Conservation (phyloP, 1,140 invertebrate species). For the Bombus haemorrhoidalis region DNA sequence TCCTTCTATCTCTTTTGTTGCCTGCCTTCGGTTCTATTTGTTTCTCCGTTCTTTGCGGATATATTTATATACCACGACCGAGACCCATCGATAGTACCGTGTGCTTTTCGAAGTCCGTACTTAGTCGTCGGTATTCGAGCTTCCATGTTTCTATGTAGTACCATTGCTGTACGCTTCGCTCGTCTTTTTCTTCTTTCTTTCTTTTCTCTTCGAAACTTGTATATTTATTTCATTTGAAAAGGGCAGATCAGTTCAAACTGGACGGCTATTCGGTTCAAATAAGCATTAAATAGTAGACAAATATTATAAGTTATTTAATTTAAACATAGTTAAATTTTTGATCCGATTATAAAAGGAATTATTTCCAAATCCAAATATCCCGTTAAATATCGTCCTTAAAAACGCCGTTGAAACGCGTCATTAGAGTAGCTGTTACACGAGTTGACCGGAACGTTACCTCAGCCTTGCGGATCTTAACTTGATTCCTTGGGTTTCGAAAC, state of each 20-base stretch:
- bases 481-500: constrained; percentile 3
- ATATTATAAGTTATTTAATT: no score
- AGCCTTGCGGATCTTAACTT: not conserved
- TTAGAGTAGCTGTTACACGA: constrained; percentile 49
- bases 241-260: no score
- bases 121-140: constrained; percentile 53
- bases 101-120: constrained; percentile 55
- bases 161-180: not conserved
- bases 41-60: constrained; percentile 24
- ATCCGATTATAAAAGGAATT: no score
- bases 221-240: no score
- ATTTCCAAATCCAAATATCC: no score
- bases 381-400: no score
- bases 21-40: not conserved
- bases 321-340: no score
- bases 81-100: constrained; percentile 56
- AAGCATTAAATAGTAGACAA: no score
- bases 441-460: constrained; percentile 21
- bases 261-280: no score
- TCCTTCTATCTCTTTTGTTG: constrained; percentile 4
- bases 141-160: constrained; percentile 62
- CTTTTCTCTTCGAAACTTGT: not conserved
- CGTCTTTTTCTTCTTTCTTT: not conserved
- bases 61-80: constrained; percentile 66
- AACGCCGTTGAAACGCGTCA: not conserved